These are phyloP conservation scores for Marcusenius ussheri DNA, from an alignment of 2,113 vertebrate genomes.

Conservation along the genomic window DNA sequence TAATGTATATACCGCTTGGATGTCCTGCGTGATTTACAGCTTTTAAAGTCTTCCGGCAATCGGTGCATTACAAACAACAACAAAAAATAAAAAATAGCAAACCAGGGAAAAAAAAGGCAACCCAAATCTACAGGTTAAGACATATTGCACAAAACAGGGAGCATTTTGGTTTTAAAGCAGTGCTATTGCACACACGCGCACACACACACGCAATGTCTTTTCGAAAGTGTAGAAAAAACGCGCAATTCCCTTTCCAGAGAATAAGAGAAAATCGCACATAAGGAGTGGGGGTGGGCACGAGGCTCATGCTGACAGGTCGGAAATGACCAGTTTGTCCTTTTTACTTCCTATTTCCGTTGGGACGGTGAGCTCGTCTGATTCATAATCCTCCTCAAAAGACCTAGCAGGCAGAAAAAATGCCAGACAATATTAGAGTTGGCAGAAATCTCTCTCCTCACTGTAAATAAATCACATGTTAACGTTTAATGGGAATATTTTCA, in stretches of 20 bases:
- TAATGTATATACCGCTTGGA: neutral
- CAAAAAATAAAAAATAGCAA: neutral
- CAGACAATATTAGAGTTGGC: neutral
- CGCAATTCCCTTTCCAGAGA: conserved; percentile 25
- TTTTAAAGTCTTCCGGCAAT: conserved; percentile 28
- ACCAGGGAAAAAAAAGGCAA: conserved; percentile 13
- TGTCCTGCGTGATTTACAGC: neutral
- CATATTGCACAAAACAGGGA: conserved; percentile 59
- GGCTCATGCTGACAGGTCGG: conserved; percentile 69
- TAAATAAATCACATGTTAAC: neutral
- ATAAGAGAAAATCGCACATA: conserved; percentile 8
- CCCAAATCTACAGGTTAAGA: conserved; percentile 45
- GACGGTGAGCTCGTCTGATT: conserved; percentile 78
- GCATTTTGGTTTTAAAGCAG: conserved; percentile 51
- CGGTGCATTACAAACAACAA: neutral
- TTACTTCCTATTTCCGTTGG: conserved; percentile 81
- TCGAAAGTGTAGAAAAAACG: conserved; percentile 47
- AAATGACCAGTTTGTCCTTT: conserved; percentile 80
- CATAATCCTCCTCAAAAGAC: conserved; percentile 92
- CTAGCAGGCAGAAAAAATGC: conserved; percentile 57
- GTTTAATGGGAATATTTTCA: neutral
- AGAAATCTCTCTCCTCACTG: neutral
- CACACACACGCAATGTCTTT: conserved; percentile 44
- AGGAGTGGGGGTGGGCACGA: conserved; percentile 41
- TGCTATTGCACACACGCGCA: conserved; percentile 48